These are phyloP conservation scores for Adineta ricciae DNA, from an alignment of 2,888 invertebrate genomes.

Conservation along the genomic window DNA sequence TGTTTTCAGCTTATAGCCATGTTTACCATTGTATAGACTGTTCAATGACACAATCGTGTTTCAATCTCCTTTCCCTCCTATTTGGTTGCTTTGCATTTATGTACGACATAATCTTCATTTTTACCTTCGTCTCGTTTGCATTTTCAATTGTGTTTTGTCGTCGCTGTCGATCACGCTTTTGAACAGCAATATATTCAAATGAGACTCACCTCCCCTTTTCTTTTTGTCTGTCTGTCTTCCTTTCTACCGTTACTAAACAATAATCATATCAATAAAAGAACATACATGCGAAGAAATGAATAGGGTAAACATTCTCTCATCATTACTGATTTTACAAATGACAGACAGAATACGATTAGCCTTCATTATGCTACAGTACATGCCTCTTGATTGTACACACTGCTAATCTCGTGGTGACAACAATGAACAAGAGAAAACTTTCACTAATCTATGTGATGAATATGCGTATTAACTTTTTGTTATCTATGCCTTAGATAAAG, in stretches of 20 bases:
- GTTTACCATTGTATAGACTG: background rate
- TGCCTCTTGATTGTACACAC: background rate
- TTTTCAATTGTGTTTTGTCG: background rate
- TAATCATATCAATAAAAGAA: conserved; percentile 5
- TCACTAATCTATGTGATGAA: too few relatives aligned
- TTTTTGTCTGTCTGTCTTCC: background rate
- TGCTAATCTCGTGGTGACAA: background rate
- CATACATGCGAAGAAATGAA: background rate
- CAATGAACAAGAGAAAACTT: background rate
- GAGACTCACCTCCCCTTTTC: background rate
- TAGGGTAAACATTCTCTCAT: background rate
- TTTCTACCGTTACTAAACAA: background rate
- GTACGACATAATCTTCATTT: background rate
- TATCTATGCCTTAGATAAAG: too few relatives aligned
- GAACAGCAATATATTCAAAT: background rate
- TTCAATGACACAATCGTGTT: background rate
- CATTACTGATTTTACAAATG: background rate
- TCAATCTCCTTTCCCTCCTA: background rate
- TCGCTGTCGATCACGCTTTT: background rate
- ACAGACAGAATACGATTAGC: background rate
- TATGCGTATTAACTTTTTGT: too few relatives aligned
- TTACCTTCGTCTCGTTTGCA: background rate
- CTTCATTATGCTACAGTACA: background rate
- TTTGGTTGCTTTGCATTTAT: background rate
- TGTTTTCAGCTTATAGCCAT: background rate